Conservation (phyloP, 2,113 vertebrate species). For the Raja brachyura region DNA sequence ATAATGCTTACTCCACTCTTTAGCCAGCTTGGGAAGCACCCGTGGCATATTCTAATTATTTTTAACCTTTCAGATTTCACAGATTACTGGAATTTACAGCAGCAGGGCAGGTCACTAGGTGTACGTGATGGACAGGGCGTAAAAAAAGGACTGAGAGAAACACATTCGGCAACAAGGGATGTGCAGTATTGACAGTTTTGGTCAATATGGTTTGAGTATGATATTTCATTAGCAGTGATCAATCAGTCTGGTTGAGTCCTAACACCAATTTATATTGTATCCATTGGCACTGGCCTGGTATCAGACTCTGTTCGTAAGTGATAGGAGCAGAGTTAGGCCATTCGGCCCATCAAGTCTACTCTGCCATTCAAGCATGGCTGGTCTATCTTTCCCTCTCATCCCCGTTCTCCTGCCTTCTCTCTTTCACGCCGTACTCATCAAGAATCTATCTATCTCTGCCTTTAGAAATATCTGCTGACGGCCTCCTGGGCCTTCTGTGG, state of each 20-base stretch:
- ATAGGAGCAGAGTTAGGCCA: too few species aligned
- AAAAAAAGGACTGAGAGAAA: constrained; percentile 20
- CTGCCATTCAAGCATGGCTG: too few species aligned
- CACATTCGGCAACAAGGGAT: neutral
- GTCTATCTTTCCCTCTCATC: too few species aligned
- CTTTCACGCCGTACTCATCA: too few species aligned
- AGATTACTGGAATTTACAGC: constrained; percentile 38
- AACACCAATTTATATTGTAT: constrained; percentile 10
- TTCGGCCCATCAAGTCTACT: too few species aligned
- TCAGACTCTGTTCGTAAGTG: too few species aligned
- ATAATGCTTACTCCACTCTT: constrained; percentile 34
- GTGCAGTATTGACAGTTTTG: constrained; percentile 24
- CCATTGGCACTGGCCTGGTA: neutral
- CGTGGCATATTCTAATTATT: constrained; percentile 33
- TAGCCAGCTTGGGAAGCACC: constrained; percentile 26
- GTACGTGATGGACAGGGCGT: constrained; percentile 5
- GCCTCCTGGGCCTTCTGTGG: too few species aligned
- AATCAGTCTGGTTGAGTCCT: constrained; percentile 19
- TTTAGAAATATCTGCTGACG: too few species aligned
- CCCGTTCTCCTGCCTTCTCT: too few species aligned
- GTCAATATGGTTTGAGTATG: constrained; percentile 28
- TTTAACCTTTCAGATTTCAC: constrained; percentile 38
- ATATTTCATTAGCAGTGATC: constrained; percentile 32
- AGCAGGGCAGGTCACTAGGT: constrained; percentile 31
- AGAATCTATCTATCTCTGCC: too few species aligned